Conservation (phyloP, 1,140 invertebrate species). For the Brachionus koreanus region DNA sequence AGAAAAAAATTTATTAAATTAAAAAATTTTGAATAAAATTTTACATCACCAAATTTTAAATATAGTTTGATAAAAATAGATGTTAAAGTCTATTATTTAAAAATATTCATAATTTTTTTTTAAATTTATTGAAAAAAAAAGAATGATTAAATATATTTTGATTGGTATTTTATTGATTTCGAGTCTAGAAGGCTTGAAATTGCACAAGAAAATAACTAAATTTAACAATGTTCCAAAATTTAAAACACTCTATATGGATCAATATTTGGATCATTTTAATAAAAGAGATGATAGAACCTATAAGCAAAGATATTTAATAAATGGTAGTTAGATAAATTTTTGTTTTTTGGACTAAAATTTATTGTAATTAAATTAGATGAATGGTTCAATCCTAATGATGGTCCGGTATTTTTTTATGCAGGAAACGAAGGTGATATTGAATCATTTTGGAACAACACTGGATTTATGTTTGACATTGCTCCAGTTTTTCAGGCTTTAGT, state of each 20-base stretch:
- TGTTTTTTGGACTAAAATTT: background rate
- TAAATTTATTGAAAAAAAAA: background rate
- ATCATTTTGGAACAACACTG: constrained; percentile 84
- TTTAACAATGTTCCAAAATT: background rate
- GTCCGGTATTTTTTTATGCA: constrained; percentile 90
- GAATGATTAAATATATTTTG: constrained; percentile 6
- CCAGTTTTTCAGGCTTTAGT: constrained; percentile 73
- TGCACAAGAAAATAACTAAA: background rate
- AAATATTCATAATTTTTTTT: background rate
- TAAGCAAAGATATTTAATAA: constrained; percentile 25
- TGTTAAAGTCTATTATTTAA: constrained; percentile 14
- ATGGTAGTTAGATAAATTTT: background rate
- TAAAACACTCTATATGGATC: constrained; percentile 37
- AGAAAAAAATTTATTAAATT: constrained; percentile 23
- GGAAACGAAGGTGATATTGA: constrained; percentile 93
- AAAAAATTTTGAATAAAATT: background rate
- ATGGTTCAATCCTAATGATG: constrained; percentile 50
- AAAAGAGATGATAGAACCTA: constrained; percentile 38
- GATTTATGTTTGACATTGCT: constrained; percentile 89
- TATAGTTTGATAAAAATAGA: background rate
- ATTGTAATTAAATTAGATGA: constrained; percentile 18
- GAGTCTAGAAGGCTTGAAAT: background rate
- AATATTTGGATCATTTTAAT: constrained; percentile 44
- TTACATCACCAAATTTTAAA: background rate
- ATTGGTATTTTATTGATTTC: background rate